These are phyloP conservation scores for Cotesia congregata DNA, from an alignment of 2,888 invertebrate species.

Conservation along the genomic window DNA sequence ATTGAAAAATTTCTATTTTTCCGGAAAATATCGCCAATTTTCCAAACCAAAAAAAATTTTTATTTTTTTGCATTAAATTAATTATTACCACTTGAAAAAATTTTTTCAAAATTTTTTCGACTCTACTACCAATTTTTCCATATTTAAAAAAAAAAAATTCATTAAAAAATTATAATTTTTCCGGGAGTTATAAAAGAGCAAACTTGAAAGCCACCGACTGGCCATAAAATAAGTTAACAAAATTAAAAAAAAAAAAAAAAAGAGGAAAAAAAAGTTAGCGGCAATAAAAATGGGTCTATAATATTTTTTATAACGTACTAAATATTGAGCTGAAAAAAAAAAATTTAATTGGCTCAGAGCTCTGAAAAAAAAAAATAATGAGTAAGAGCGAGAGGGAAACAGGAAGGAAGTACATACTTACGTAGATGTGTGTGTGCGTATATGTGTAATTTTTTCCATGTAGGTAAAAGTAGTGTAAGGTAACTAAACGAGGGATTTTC, in stretches of 20 bases:
- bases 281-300: neutral
- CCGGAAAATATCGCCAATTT: neutral
- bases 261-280: too few species aligned
- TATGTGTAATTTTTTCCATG: neutral
- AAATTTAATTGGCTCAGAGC: neutral
- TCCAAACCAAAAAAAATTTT: too few species aligned
- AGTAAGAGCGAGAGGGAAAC: neutral
- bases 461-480: neutral
- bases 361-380: neutral
- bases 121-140: neutral
- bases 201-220: too few species aligned
- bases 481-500: conserved; percentile 1
- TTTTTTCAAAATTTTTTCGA: neutral
- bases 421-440: neutral
- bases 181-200: too few species aligned
- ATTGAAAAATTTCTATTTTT: neutral
- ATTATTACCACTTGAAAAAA: too few species aligned
- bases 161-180: neutral
- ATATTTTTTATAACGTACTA: neutral
- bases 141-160: too few species aligned
- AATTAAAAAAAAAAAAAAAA: too few species aligned
- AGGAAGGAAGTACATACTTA: conserved; percentile 1
- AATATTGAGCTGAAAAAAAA: neutral
- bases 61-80: too few species aligned
- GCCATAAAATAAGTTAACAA: too few species aligned